Evolutionary conservation across 2,888 invertebrate genomes (phyloP).

Genomic region (Patella ulyssiponensis): DNA sequence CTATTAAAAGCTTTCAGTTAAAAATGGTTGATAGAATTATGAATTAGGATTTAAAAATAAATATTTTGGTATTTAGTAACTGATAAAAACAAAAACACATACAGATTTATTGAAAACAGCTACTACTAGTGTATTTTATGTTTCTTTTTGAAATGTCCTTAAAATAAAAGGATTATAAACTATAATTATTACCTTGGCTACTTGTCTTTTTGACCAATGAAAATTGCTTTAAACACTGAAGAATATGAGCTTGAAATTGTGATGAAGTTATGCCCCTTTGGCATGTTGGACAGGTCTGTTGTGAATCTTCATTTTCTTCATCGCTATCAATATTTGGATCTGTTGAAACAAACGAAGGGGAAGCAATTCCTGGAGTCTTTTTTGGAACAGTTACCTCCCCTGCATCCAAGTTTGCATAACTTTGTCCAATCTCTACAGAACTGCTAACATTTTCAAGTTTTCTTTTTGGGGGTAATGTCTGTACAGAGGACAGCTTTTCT

Average conservation of each 20-base stretch:
- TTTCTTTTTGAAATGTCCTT: background rate
- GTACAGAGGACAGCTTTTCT: constrained; percentile 17
- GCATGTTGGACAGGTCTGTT: background rate
- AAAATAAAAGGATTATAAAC: background rate
- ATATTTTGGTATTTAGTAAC: too few species aligned
- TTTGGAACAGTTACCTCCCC: background rate
- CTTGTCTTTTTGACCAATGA: background rate
- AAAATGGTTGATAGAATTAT: too few species aligned
- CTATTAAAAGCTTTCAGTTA: too few species aligned
- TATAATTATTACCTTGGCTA: background rate
- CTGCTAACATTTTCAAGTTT: background rate
- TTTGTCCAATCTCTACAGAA: background rate
- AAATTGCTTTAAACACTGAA: background rate
- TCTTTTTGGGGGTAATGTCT: background rate
- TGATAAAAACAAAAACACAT: too few species aligned
- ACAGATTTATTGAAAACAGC: too few species aligned
- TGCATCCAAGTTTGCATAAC: background rate
- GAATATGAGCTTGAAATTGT: background rate
- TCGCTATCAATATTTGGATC: background rate
- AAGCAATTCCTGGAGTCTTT: background rate
- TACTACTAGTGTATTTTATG: too few species aligned
- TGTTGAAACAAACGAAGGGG: background rate
- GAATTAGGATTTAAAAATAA: too few species aligned
- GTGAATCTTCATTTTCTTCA: background rate
- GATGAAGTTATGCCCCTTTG: background rate